Percentiles rank a stretch among this genome's conserved stretches.
Evolutionary conservation across 30 jellyfish, hydroid and myxozoan species (phyloP).

Genomic region (Pseudorhiza aurosa): DNA sequence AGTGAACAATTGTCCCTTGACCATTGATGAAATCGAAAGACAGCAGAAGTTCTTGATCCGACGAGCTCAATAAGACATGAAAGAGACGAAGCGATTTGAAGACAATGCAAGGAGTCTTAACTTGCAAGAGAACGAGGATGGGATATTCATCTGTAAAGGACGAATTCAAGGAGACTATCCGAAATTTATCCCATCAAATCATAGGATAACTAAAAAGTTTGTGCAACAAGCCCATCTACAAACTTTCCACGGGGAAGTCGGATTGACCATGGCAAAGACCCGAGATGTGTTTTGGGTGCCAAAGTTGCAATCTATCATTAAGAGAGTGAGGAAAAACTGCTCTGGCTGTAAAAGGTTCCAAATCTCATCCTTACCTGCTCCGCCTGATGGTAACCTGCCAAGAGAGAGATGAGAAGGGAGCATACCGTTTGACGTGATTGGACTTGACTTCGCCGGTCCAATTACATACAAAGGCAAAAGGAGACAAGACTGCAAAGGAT

Average conservation of each 20-base stretch:
- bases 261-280: slow-evolving; percentile 28
- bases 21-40: slow-evolving; percentile 58
- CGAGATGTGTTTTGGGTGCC: slow-evolving; percentile 35
- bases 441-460: slow-evolving; percentile 4
- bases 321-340: slow-evolving; percentile 14
- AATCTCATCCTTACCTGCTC: slow-evolving; percentile 6
- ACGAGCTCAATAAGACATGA: slow-evolving; percentile 32
- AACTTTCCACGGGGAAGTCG: slow-evolving; percentile 56
- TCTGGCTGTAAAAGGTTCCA: slow-evolving; percentile 37
- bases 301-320: not conserved
- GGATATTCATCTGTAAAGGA: slow-evolving; percentile 2
- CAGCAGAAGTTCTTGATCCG: slow-evolving; percentile 7
- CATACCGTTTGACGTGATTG: slow-evolving; percentile 4
- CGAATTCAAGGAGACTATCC: slow-evolving; percentile 65
- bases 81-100: slow-evolving; percentile 21
- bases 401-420: slow-evolving; percentile 18
- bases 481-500: not conserved
- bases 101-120: slow-evolving; percentile 12
- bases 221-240: slow-evolving; percentile 15
- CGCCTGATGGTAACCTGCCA: slow-evolving; percentile 16
- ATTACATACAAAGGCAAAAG: not conserved
- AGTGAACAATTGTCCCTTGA: slow-evolving; percentile 43
- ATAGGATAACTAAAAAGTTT: slow-evolving; percentile 16
- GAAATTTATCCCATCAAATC: slow-evolving; percentile 12
- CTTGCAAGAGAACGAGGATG: slow-evolving; percentile 30